A percentile compares a stretch with the other conserved stretches of the same genome.
Evolutionary conservation across 1,140 invertebrate genomes (phyloP).

Genomic region (Gonatopus flavifemur): DNA sequence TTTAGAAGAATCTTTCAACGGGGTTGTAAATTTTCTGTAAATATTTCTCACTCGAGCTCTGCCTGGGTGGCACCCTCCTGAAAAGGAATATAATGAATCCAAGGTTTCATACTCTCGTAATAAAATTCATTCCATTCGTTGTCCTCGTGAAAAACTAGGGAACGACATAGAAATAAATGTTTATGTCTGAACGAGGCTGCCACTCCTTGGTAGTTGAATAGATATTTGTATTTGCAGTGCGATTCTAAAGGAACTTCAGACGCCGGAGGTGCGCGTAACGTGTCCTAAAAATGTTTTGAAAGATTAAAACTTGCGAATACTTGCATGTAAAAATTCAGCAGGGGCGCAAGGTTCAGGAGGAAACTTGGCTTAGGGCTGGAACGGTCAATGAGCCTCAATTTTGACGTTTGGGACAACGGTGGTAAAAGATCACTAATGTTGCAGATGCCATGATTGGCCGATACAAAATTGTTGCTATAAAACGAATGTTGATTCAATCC

Average conservation of each 20-base stretch:
- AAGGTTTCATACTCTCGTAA: constrained; percentile 87
- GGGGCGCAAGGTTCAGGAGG: no score
- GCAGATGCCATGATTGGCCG: no score
- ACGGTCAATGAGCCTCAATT: no score
- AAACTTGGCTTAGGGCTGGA: no score
- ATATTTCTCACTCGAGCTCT: constrained; percentile 61
- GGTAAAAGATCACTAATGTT: no score
- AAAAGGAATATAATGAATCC: constrained; percentile 95
- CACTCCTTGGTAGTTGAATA: constrained; percentile 96
- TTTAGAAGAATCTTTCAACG: constrained; percentile 2
- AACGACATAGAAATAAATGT: constrained; percentile 92
- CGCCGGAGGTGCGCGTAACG: constrained; percentile 79
- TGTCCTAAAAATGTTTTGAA: constrained; percentile 84
- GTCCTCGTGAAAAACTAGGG: constrained; percentile 94
- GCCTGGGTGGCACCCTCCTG: constrained; percentile 67
- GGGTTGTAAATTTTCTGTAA: constrained; percentile 1
- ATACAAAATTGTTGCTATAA: no score
- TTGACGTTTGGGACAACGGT: no score
- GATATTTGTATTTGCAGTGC: constrained; percentile 92
- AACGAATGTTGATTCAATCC: no score
- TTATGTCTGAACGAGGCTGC: constrained; percentile 97
- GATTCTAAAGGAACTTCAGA: constrained; percentile 86
- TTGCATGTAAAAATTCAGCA: no score
- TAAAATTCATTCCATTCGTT: constrained; percentile 97
- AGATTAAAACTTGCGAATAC: no score